Conservation (phyloP, 2,113 vertebrate genomes). For the Gymnarchus niloticus region DNA sequence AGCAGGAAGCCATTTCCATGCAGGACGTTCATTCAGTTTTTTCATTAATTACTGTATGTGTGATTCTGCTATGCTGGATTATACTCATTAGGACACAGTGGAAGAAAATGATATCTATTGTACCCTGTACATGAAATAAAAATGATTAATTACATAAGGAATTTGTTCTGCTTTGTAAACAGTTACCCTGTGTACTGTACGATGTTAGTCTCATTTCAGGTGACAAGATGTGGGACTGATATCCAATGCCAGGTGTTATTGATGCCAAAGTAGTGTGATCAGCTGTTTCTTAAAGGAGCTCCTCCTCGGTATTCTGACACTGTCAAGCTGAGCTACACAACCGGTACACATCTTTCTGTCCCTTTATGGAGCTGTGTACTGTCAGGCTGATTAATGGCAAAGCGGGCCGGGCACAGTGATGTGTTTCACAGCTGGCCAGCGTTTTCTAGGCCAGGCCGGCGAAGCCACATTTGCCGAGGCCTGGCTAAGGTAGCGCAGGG, state of each 20-base stretch:
- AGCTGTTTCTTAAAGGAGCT: background rate
- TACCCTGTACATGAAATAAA: background rate
- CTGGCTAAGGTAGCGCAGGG: background rate
- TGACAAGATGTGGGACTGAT: background rate
- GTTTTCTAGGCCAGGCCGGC: background rate
- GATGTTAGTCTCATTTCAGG: background rate
- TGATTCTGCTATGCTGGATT: background rate
- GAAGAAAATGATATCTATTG: background rate
- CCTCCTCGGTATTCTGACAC: background rate
- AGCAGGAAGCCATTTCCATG: background rate
- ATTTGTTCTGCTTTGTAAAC: background rate
- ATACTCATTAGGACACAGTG: background rate
- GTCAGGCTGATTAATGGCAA: conserved; percentile 5
- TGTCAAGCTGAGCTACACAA: conserved; percentile 23
- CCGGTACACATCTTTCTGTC: background rate
- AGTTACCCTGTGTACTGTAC: background rate
- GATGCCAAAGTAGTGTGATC: background rate
- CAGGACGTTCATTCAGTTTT: background rate
- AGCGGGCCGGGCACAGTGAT: background rate
- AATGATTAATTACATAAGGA: background rate
- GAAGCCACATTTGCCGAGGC: background rate
- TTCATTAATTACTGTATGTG: conserved; percentile 1
- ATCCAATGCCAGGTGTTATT: background rate
- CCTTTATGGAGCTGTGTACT: background rate
- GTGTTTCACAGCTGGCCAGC: background rate